phyloP scores from a whole-genome alignment of 2,888 invertebrate species.

The Lydus trimaculatus region DNA sequence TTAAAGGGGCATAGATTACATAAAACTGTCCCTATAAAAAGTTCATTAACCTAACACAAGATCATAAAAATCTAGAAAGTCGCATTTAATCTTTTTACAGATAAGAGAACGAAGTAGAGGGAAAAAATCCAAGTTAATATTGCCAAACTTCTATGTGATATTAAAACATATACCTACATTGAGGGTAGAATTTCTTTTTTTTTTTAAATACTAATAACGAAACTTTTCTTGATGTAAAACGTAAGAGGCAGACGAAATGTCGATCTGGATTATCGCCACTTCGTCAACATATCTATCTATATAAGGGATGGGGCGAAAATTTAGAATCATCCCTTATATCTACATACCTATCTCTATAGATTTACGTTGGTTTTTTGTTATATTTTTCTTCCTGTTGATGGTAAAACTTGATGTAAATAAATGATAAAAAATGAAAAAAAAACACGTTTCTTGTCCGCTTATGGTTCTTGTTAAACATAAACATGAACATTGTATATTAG shows the following conservation, averaged over 20 bases:
- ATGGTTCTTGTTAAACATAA: not conserved
- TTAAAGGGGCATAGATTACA: conserved; percentile 17
- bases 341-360: not conserved
- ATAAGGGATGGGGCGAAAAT: not conserved
- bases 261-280: conserved; percentile 28
- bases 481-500: conserved; percentile 5
- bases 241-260: conserved; percentile 18
- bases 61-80: conserved; percentile 29
- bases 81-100: conserved; percentile 14
- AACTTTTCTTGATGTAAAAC: conserved; percentile 19
- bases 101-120: not conserved
- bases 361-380: not conserved
- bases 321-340: not conserved
- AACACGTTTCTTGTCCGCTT: not conserved
- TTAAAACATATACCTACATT: conserved; percentile 16
- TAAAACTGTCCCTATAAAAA: conserved; percentile 28
- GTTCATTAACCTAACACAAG: conserved; percentile 27
- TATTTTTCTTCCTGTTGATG: not conserved
- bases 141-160: conserved; percentile 16
- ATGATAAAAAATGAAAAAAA: not conserved
- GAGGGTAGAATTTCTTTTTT: conserved; percentile 9
- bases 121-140: not conserved
- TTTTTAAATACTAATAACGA: conserved; percentile 27
- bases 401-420: not conserved
- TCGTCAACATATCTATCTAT: not conserved